These are phyloP conservation scores for Ferrisia virgata DNA, from an alignment of 2,888 invertebrate genomes.

Conservation along the genomic window DNA sequence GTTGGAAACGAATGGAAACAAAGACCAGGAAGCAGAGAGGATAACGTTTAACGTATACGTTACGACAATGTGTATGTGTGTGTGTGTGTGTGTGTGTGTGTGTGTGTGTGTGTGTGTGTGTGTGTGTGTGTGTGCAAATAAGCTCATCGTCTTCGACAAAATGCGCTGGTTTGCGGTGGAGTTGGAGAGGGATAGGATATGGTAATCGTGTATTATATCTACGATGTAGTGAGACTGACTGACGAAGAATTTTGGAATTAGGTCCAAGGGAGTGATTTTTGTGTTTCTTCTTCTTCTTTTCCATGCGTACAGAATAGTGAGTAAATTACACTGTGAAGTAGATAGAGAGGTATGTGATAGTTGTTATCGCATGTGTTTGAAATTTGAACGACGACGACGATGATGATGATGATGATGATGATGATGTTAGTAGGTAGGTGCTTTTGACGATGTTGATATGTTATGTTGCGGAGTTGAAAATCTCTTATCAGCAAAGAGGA, in stretches of 20 bases:
- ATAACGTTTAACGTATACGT: no score
- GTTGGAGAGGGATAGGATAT: not conserved
- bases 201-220: not conserved
- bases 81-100: no score
- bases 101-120: no score
- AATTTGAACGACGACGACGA: no score
- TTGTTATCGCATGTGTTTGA: not conserved
- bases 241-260: no score
- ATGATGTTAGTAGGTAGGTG: no score
- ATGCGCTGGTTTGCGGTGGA: not conserved
- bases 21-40: slow-evolving; percentile 34
- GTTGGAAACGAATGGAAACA: not conserved
- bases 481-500: slow-evolving; percentile 4
- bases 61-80: not conserved
- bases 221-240: not conserved
- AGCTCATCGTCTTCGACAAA: not conserved
- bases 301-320: no score
- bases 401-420: not conserved
- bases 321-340: no score
- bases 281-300: no score
- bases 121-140: no score
- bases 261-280: no score
- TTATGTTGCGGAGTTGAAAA: not conserved
- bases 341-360: no score
- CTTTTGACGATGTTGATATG: not conserved